These are phyloP conservation scores for Ooceraea biroi DNA, from an alignment of 1,140 invertebrate genomes.

Conservation along the genomic window DNA sequence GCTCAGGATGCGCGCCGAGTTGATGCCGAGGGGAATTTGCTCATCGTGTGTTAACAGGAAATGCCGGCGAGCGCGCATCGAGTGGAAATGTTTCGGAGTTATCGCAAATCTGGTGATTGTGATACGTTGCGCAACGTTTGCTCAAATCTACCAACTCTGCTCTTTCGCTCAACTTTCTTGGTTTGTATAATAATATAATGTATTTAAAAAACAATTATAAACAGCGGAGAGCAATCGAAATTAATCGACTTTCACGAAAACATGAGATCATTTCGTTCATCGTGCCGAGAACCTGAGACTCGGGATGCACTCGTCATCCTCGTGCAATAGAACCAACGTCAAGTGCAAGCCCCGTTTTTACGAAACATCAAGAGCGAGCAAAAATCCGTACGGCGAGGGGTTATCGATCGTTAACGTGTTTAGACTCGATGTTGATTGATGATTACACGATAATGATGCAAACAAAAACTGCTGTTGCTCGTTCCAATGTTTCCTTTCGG, in stretches of 20 bases:
- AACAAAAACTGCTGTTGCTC: conserved; percentile 14
- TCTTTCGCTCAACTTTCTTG: too few relatives aligned
- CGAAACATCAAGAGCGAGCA: neutral
- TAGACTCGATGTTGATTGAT: conserved; percentile 16
- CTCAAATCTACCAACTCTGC: too few relatives aligned
- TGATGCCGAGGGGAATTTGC: neutral
- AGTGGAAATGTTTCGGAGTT: too few relatives aligned
- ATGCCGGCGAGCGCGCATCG: too few relatives aligned
- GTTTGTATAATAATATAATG: too few relatives aligned
- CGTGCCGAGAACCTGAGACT: neutral
- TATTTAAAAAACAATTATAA: too few relatives aligned
- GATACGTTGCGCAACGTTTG: too few relatives aligned
- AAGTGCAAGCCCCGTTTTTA: neutral
- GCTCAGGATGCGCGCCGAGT: neutral
- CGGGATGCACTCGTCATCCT: neutral
- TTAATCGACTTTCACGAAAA: too few relatives aligned
- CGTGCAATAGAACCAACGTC: neutral
- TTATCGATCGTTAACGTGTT: conserved; percentile 32
- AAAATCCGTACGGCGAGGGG: neutral
- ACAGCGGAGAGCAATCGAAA: too few relatives aligned
- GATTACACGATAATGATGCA: conserved; percentile 52
- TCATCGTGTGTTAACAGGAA: conserved; percentile 24
- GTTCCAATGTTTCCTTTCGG: conserved; percentile 50
- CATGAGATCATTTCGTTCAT: neutral
- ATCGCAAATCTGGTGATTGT: too few relatives aligned